These are phyloP conservation scores for Pipistrellus pipistrellus DNA, from an alignment of 2,797 vertebrate genomes.

Conservation along the genomic window DNA sequence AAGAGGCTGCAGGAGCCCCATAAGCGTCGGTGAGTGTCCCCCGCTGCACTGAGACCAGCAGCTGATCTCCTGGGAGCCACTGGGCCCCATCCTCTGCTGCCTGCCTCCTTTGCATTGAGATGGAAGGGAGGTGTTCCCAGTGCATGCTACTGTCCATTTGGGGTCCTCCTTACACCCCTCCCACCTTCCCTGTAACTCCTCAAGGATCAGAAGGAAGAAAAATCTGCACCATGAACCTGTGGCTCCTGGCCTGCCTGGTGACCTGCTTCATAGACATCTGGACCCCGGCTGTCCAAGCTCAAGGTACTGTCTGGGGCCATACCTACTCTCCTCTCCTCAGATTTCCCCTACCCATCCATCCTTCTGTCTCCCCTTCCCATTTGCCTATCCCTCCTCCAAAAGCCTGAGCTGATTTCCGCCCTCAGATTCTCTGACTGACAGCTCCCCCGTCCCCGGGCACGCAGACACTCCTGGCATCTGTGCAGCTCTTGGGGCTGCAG, in stretches of 20 bases:
- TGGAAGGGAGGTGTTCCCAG: neutral
- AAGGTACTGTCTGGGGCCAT: conserved; percentile 72
- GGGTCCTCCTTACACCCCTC: neutral
- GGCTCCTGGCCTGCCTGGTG: conserved; percentile 59
- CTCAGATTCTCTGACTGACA: neutral
- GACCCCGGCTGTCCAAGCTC: neutral
- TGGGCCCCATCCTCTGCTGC: neutral
- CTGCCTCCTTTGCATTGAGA: neutral
- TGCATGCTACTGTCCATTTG: neutral
- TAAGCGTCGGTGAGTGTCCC: conserved; percentile 59
- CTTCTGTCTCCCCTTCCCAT: neutral
- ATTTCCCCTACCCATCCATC: neutral
- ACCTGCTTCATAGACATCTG: conserved; percentile 7
- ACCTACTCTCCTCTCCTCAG: neutral
- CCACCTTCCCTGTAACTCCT: neutral
- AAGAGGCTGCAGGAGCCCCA: neutral
- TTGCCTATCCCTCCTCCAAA: neutral
- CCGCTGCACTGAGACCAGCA: neutral
- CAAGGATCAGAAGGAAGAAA: neutral
- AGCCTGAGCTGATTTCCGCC: neutral
- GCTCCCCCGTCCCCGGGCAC: neutral
- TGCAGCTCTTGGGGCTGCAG: neutral
- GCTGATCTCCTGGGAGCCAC: too few species aligned
- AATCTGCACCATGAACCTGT: conserved; percentile 58
- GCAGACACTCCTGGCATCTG: neutral